These are phyloP conservation scores for Dynastes maya DNA, from an alignment of 2,888 invertebrate species.

Conservation along the genomic window DNA sequence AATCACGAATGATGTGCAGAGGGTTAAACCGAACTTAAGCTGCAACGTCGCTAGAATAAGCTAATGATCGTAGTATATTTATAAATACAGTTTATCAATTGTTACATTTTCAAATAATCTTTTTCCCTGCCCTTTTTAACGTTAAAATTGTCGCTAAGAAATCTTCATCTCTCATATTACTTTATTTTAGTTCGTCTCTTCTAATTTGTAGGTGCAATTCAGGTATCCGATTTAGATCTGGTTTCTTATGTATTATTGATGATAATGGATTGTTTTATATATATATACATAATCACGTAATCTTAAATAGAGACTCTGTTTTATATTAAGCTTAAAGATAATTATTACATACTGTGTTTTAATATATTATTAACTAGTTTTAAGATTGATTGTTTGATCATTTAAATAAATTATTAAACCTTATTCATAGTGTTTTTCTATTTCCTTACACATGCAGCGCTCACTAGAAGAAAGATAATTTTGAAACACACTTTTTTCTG, in stretches of 20 bases:
- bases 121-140: too few relatives aligned
- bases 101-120: too few relatives aligned
- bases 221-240: constrained; percentile 50
- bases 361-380: constrained; percentile 57
- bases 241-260: constrained; percentile 35
- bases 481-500: too few relatives aligned
- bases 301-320: constrained; percentile 45
- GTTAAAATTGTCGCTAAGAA: too few relatives aligned
- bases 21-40: too few relatives aligned
- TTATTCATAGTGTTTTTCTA: not conserved
- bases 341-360: constrained; percentile 52
- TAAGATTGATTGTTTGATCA: constrained; percentile 57
- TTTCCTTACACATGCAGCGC: too few relatives aligned
- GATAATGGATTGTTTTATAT: constrained; percentile 51
- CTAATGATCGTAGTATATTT: too few relatives aligned
- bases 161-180: not conserved
- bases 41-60: too few relatives aligned
- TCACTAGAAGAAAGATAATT: too few relatives aligned
- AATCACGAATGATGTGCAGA: too few relatives aligned
- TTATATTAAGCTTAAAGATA: constrained; percentile 51
- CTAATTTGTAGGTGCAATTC: constrained; percentile 41
- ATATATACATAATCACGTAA: constrained; percentile 29
- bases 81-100: too few relatives aligned
- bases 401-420: constrained; percentile 56
- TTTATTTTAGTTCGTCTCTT: constrained; percentile 33